Conservation (phyloP, 2,113 vertebrate species). For the Ia io region DNA sequence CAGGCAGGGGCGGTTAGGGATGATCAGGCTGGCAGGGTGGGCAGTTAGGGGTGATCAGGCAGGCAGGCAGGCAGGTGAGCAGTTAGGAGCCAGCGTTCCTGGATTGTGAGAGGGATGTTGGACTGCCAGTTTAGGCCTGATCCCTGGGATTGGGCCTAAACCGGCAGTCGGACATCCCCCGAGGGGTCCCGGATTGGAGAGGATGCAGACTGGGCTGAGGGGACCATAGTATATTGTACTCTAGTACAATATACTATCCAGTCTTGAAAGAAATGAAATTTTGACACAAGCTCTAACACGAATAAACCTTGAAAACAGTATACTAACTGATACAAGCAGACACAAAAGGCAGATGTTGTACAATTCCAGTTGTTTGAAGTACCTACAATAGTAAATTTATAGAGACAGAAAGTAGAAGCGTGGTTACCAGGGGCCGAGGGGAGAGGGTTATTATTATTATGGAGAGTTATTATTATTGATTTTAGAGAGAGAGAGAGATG, state of each 20-base stretch:
- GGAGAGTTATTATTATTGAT: background rate
- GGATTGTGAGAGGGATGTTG: no score
- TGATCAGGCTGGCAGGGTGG: no score
- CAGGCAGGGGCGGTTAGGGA: no score
- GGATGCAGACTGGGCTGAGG: no score
- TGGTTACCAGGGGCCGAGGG: background rate
- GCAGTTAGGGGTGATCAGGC: no score
- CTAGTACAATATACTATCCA: background rate
- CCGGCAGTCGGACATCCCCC: no score
- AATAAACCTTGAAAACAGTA: background rate
- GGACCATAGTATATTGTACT: no score
- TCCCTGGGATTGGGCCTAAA: no score
- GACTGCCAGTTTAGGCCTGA: no score
- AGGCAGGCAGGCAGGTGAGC: no score
- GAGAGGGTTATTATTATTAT: background rate
- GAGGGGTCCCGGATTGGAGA: no score
- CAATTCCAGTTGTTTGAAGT: background rate
- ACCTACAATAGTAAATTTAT: background rate
- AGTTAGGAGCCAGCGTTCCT: no score
- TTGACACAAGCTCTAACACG: background rate
- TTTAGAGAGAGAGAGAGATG: background rate
- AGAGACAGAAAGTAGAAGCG: background rate
- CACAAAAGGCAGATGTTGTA: background rate
- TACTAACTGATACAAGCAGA: background rate
- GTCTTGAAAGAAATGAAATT: background rate